Evolutionary conservation across 2,888 invertebrate species (phyloP), one percentile per base, ranked within the genome.

Genomic region (Diaprepes abbreviatus): DNA sequence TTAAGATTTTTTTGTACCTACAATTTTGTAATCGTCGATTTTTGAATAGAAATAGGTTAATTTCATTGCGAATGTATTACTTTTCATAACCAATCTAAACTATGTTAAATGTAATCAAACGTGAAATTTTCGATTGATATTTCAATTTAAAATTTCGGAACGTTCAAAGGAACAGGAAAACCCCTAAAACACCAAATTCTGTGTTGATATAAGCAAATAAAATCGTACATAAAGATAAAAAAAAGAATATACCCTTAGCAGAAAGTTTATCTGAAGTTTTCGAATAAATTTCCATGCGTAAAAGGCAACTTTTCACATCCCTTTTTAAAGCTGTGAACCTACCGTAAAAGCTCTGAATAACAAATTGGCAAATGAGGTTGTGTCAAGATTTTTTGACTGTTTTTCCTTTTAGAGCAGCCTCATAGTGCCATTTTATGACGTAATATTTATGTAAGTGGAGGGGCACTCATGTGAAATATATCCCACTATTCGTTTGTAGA

Each of bases 341-440:
- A 55, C 55, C 36, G 38, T 55, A 55, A 55, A 55, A 38, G 38
- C 55, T 33, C 55, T 55, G 55, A 55, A 55, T 55, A 55, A 33
- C 35, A 55, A 55, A 55, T 55, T 55, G 55, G 35, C 16, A 54
- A 54, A 36, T 36, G 55, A 55, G 38, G 55, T 36, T 24, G 55
- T 50, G 48, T 50, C 48, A 50, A 31, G 28, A 50, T 50, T 50
- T 28, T 50, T 50, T 50, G 14, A 21, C 28, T 50, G 48, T 50
- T 28, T 28, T 28, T 9, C 14, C 10, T 14, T 28, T 14, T 16
- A 16, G 48, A 50, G 14, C n/a, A 50, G 14, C 21, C 10, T 50
- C 12, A 14, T 50, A 28, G 28, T 28, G 28, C 14, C 3, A 12
- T 21, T 50, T 48, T 50, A 28, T 28, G 16, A 28, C 48, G 10